These are phyloP conservation scores for Drosophila malerkotliana DNA, from an alignment of 1,140 invertebrate species.

Conservation along the genomic window DNA sequence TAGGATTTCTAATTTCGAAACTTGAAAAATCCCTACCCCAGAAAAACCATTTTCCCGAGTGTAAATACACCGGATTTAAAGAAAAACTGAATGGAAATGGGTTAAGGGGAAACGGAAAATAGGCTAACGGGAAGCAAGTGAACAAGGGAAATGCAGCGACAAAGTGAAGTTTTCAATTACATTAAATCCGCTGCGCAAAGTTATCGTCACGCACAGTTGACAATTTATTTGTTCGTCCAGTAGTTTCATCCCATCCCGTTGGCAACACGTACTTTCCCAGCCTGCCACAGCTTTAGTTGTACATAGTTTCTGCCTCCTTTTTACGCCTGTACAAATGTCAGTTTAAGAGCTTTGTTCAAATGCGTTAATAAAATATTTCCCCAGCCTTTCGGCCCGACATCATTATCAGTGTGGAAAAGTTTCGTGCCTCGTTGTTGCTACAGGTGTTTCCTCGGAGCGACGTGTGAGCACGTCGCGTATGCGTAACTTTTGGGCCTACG, in stretches of 20 bases:
- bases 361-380: conserved; percentile 61
- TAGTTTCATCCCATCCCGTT: conserved; percentile 28
- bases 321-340: conserved; percentile 39
- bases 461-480: conserved; percentile 37
- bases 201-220: conserved; percentile 71
- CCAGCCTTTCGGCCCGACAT: conserved; percentile 27
- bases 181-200: conserved; percentile 72
- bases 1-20: no score
- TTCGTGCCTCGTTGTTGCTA: conserved; percentile 23
- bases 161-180: conserved; percentile 75
- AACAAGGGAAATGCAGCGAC: conserved; percentile 44
- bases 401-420: conserved; percentile 54
- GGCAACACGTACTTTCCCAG: conserved; percentile 22
- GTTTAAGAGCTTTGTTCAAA: conserved; percentile 66
- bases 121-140: conserved; percentile 26
- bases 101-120: conserved; percentile 21
- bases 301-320: background rate
- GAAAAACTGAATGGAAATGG: conserved; percentile 18
- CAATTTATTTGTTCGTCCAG: conserved; percentile 70
- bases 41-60: background rate
- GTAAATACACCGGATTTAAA: background rate
- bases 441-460: conserved; percentile 52
- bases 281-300: background rate
- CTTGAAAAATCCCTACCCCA: no score
- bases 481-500: conserved; percentile 48